These are phyloP conservation scores for Pachycephus smyrnensis DNA, from an alignment of 2,888 invertebrate genomes.

Conservation along the genomic window DNA sequence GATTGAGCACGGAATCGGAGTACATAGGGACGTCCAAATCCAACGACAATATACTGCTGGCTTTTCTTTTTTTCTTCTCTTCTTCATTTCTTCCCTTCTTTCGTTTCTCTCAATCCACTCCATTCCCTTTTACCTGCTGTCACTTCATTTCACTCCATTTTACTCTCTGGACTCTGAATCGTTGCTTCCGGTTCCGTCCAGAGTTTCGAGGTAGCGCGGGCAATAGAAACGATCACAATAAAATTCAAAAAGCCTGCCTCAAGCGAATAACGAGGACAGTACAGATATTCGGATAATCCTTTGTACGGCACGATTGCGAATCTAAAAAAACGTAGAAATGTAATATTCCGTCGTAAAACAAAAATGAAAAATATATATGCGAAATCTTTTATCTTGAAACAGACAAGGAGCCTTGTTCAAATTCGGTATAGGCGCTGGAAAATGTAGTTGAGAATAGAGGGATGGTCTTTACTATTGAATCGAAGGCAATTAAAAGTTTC, in stretches of 20 bases:
- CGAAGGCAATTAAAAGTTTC: too few relatives aligned
- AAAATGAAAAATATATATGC: too few relatives aligned
- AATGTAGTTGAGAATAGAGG: too few relatives aligned
- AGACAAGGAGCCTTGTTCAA: too few relatives aligned
- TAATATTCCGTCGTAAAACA: too few relatives aligned
- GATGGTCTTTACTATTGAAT: too few relatives aligned
- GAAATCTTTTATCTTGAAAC: too few relatives aligned
- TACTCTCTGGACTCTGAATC: background rate
- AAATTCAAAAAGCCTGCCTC: background rate
- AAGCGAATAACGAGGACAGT: background rate
- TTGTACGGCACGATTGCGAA: too few relatives aligned
- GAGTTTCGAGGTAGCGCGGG: background rate
- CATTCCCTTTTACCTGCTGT: background rate
- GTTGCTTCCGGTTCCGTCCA: background rate
- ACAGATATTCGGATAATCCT: background rate
- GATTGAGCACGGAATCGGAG: background rate
- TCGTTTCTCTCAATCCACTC: background rate
- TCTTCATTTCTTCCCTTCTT: background rate
- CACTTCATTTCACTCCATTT: background rate
- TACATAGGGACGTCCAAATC: background rate
- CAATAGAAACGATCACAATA: background rate
- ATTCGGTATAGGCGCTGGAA: too few relatives aligned
- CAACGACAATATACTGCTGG: background rate
- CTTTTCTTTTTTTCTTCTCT: background rate
- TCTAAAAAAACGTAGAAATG: background rate